phyloP scores from a whole-genome alignment of 2,797 vertebrate species.

The Prunella strophiata region DNA sequence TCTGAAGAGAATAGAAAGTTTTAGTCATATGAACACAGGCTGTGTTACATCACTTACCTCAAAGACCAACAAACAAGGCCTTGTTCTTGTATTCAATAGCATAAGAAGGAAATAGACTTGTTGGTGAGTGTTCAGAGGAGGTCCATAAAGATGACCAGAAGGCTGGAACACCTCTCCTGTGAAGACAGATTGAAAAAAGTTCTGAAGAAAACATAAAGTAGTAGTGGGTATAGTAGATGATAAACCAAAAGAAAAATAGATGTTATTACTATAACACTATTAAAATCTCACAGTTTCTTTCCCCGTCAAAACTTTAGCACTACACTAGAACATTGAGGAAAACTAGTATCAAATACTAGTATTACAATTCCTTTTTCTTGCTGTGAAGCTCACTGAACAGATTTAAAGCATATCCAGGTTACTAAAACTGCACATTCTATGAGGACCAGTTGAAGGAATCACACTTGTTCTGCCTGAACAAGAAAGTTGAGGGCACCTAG shows the following conservation, averaged over 20 bases:
- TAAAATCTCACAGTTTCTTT: background rate
- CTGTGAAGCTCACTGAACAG: background rate
- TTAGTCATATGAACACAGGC: background rate
- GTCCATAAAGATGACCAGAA: background rate
- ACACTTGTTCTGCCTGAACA: background rate
- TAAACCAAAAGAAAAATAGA: background rate
- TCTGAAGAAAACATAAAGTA: background rate
- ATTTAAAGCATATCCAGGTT: background rate
- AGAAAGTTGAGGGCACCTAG: background rate
- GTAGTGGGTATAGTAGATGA: background rate
- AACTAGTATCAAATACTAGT: background rate
- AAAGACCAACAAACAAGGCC: background rate
- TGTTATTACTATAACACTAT: background rate
- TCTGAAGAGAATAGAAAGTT: background rate
- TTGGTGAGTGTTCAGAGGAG: background rate
- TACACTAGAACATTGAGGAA: background rate
- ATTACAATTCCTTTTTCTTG: background rate
- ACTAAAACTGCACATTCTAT: background rate
- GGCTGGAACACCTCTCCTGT: background rate
- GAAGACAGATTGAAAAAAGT: background rate
- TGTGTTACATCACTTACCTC: fast-evolving
- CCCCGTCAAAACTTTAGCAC: background rate
- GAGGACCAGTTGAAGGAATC: background rate
- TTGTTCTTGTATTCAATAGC: background rate
- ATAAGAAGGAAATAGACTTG: background rate